phyloP scores from a whole-genome alignment of 2,888 invertebrate genomes.

The Cephus rjabovi region DNA sequence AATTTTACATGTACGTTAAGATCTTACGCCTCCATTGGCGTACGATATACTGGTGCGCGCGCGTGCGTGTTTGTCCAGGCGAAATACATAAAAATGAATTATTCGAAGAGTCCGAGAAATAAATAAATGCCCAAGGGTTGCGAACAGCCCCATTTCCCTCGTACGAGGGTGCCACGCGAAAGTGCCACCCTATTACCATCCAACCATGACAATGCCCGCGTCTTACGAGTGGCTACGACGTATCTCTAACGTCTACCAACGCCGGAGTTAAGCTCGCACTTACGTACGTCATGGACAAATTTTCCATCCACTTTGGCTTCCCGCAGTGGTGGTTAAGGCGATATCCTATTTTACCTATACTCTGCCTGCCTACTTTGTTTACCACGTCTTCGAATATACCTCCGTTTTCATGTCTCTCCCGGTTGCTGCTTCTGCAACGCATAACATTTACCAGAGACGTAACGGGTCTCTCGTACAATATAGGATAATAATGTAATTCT shows the following conservation, averaged over 20 bases:
- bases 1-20: not conserved
- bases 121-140: conserved; percentile 6
- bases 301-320: not conserved
- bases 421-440: not conserved
- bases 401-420: not conserved
- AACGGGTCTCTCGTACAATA: not conserved
- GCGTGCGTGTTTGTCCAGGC: not conserved
- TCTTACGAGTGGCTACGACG: not conserved
- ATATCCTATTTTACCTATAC: not conserved
- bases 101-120: not conserved
- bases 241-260: not conserved
- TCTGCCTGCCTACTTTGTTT: not conserved
- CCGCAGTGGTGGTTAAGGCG: not conserved
- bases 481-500: not conserved
- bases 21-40: not conserved
- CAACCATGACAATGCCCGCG: not conserved
- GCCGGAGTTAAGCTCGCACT: not conserved
- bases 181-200: conserved; percentile 1
- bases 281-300: not conserved
- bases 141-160: conserved; percentile 8
- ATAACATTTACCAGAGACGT: not conserved
- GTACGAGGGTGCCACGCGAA: not conserved
- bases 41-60: not conserved
- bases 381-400: not conserved
- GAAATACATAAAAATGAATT: conserved; percentile 8